Evolutionary conservation across 2,888 invertebrate genomes (phyloP), one percentile per base, ranked within the genome.

Genomic region (Drosophila tanythrix): DNA sequence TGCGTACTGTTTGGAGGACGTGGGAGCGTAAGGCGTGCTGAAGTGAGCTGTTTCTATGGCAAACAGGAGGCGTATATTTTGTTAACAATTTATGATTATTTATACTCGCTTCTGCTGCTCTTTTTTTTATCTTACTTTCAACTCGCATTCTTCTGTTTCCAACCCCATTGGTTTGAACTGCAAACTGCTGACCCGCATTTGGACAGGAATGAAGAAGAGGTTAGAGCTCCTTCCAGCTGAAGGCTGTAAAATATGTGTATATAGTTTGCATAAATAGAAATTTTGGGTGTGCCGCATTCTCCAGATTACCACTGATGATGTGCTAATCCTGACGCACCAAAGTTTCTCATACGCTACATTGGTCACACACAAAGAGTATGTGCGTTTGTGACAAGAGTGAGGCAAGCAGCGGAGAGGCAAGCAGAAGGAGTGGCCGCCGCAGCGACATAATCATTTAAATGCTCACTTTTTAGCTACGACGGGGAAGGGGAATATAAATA

Each of bases 11-110:
- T 53, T 60, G 46, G 48, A 38, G 29, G 36, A 58, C 27, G 46
- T 46, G 7, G 43, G 38, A 13, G 33, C 46, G 33, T 27, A 11
- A 31, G 36, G 48, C 57, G 38, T 10, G 31, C n/a, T 40, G 58
- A 57, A 53, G 67, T 63, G 65, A 1, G 48, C 11, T 46, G 74
- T 66, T 52, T 64, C 64, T 65, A 58, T 77, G 74, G 51, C 58
- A 59, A 66, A 48, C 15, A 25, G 56, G 46, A 67, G 88, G 87
- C 82, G 80, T 80, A 60, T 69, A 72, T 74, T 86, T 85, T 86
- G 84, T 82, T 82, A 75, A 66, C 88, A 88, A 86, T 86, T 86
- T 88, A 86, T 83, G 81, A 83, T 82, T 88, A 88, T 88, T 88
- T 88, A 82, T 82, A 86, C 77, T 73, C 66, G 65, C 65, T 43